Evolutionary conservation across 2,113 vertebrate species (phyloP).

Genomic region (Morphnarchus princeps): DNA sequence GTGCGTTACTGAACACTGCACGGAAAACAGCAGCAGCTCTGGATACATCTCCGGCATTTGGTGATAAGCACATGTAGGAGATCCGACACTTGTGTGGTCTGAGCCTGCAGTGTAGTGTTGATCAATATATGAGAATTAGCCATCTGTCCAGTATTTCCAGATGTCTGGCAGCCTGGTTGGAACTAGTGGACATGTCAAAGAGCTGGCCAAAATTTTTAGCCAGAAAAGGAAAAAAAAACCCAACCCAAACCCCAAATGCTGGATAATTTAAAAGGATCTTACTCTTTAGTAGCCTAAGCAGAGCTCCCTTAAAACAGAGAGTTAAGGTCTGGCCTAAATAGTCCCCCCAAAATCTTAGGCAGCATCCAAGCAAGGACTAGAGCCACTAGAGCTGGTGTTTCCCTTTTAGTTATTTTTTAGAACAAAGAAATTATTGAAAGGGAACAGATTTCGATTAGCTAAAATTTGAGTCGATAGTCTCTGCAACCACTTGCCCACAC

Average conservation of each 20-base stretch:
- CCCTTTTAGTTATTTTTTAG: neutral
- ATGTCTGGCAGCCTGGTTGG: slow-evolving; percentile 41
- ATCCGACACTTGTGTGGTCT: neutral
- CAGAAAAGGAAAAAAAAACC: neutral
- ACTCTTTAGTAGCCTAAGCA: neutral
- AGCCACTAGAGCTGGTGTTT: neutral
- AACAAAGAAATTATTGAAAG: neutral
- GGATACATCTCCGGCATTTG: neutral
- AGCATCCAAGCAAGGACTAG: neutral
- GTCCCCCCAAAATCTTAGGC: neutral
- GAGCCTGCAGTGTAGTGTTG: neutral
- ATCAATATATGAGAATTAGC: neutral
- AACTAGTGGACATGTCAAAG: neutral
- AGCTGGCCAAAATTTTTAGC: neutral
- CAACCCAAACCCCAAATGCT: neutral
- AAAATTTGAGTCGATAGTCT: neutral
- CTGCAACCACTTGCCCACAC: neutral
- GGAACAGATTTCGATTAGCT: neutral
- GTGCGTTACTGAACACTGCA: fast-evolving
- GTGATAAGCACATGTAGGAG: neutral
- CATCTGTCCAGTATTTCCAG: slow-evolving; percentile 3
- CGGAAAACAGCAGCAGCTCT: neutral
- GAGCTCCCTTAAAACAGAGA: neutral
- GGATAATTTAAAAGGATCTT: neutral
- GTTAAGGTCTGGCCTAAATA: neutral